Evolutionary conservation across 2,797 vertebrate species (phyloP).

Genomic region (Leuciscus waleckii): DNA sequence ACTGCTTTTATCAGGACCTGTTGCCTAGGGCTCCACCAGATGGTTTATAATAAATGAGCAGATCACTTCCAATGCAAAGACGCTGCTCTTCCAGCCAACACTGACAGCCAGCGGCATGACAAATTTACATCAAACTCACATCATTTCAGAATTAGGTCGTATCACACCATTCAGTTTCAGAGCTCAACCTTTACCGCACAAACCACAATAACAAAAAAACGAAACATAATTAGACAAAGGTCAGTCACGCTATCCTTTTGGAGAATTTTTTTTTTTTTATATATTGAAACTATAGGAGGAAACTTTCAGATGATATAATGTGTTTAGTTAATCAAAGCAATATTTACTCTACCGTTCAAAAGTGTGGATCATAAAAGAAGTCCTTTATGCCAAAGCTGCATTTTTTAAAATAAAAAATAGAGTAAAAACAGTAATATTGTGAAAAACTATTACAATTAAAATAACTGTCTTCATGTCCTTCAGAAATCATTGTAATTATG

Average conservation of each 20-base stretch:
- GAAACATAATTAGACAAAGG: not conserved
- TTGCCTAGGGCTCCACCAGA: not conserved
- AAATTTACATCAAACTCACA: not conserved
- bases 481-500: not conserved
- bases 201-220: not conserved
- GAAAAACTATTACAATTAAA: not conserved
- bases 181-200: not conserved
- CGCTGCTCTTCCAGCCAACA: not conserved
- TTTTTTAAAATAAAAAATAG: not conserved
- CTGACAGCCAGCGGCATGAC: not conserved
- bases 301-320: not conserved
- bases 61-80: not conserved
- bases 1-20: not conserved
- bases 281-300: not conserved
- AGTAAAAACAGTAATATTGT: not conserved
- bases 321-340: not conserved
- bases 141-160: not conserved
- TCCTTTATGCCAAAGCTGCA: not conserved
- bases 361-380: not conserved
- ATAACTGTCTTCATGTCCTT: not conserved
- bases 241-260: not conserved
- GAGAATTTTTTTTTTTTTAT: too few species aligned
- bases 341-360: not conserved
- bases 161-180: not conserved
- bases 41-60: slow-evolving; percentile 5